Evolutionary conservation across 2,113 vertebrate genomes (phyloP).

Genomic region (Peromyscus maniculatus): DNA sequence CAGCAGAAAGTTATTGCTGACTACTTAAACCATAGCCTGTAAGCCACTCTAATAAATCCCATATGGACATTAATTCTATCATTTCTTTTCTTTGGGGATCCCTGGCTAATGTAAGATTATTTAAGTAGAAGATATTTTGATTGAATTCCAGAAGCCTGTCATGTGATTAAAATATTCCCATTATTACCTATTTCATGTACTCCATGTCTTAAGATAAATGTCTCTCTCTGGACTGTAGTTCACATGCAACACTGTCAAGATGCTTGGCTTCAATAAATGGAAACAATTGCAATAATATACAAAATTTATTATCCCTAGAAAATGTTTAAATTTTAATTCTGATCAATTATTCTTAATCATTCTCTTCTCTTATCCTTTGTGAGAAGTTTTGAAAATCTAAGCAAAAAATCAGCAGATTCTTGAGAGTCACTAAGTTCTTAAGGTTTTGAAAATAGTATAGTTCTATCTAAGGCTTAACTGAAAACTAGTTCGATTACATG

Average conservation of each 20-base stretch:
- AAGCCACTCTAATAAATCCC: background rate
- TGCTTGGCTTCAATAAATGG: background rate
- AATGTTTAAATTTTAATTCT: background rate
- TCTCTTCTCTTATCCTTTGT: background rate
- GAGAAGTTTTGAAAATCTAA: background rate
- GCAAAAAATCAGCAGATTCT: background rate
- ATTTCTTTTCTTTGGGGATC: background rate
- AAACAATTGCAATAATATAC: background rate
- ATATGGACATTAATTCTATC: background rate
- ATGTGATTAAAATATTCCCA: background rate
- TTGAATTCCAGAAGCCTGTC: background rate
- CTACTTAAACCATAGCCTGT: background rate
- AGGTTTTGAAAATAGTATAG: conserved; percentile 29
- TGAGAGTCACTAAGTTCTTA: conserved; percentile 27
- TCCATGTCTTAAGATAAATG: background rate
- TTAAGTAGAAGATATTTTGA: conserved; percentile 41
- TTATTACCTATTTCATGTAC: background rate
- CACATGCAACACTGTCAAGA: background rate
- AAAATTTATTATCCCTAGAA: background rate
- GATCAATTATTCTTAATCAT: background rate
- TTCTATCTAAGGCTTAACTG: background rate
- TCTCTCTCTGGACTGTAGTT: background rate
- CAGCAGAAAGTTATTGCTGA: background rate
- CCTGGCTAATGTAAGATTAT: background rate
- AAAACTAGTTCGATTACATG: background rate